These are phyloP conservation scores for Muricea muricata DNA, from an alignment of 92 coral and sea anemone species.

Conservation along the genomic window DNA sequence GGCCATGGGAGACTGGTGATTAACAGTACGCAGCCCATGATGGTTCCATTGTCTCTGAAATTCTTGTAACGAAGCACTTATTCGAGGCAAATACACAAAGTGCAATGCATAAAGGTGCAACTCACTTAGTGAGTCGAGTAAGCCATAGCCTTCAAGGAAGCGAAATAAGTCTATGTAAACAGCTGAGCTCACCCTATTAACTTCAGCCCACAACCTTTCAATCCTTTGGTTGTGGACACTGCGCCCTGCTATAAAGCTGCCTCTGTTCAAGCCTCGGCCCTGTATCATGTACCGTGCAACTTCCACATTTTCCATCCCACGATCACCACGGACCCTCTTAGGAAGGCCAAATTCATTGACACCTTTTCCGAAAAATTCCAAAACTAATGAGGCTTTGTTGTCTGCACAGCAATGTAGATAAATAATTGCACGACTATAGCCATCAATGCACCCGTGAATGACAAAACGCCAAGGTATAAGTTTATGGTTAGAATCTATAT, in stretches of 20 bases:
- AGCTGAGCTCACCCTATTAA: conserved; percentile 63
- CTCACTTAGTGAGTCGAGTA: conserved; percentile 62
- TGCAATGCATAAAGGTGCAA: conserved; percentile 64
- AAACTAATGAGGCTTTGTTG: conserved; percentile 37
- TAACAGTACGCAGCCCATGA: conserved; percentile 60
- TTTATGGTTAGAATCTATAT: conserved; percentile 31
- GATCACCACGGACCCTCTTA: conserved; percentile 9
- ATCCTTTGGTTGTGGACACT: conserved; percentile 44
- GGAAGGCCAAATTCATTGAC: conserved; percentile 26
- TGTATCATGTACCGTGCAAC: conserved; percentile 69
- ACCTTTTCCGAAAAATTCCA: conserved; percentile 11
- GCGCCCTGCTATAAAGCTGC: conserved; percentile 73
- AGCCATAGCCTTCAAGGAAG: conserved; percentile 60
- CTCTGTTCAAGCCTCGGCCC: conserved; percentile 57
- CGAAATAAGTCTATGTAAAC: conserved; percentile 64
- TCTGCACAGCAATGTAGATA: conserved; percentile 29
- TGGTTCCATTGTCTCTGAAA: conserved; percentile 36
- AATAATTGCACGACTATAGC: conserved; percentile 37
- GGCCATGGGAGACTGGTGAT: conserved; percentile 19
- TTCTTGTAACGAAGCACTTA: conserved; percentile 31
- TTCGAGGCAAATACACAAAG: conserved; percentile 66
- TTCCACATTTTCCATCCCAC: conserved; percentile 47
- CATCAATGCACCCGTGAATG: conserved; percentile 17
- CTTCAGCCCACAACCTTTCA: conserved; percentile 51
- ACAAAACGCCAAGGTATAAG: conserved; percentile 30